Evolutionary conservation across 2,888 invertebrate species (phyloP), one percentile per base, ranked within the genome.

Genomic region (Eulithis testata): DNA sequence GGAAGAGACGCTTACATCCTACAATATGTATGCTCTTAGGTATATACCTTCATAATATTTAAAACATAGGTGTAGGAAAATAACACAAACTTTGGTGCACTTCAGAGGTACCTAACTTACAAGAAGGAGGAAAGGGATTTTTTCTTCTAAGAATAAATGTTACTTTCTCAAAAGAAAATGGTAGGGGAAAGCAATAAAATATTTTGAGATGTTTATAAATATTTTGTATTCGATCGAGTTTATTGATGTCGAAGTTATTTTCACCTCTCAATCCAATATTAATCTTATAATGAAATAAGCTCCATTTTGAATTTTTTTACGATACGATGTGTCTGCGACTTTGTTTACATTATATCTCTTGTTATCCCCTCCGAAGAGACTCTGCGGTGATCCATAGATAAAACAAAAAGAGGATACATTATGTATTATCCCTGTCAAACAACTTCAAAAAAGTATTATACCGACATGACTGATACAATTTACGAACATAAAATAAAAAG

Each of bases 161-260:
- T 11, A 37, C 8, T 37, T 37, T 37, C 21, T 21, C 1, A 37
- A 37, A 14, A 6, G 8, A 21, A 11, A 9, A 45, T 57, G 3
- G 56, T 61, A 63, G 67, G 49, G 63, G 65, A 52, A 11, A 40
- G 53, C 49, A 63, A 65, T 66, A 56, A 65, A 64, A 64, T 55
- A 40, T 59, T 64, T 54, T 58, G 12, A 68, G 9, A 64, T 69
- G 55, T 61, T 55, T 61, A 63, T 65, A 63, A 66, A 65, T 65
- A 59, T 63, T 58, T 55, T 61, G 37, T 56, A 58, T 58, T 62
- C 51, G 43, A 68, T 51, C 57, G 50, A 40, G 54, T 67, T 66
- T 63, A 64, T 60, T 64, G 63, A 59, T 58, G 65, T 66, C 59
- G 64, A 65, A 66, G 57, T 52, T 65, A 70, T 52, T 73, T 68